Evolutionary conservation across 2,113 vertebrate genomes (phyloP).

Genomic region (Dromaius novaehollandiae): DNA sequence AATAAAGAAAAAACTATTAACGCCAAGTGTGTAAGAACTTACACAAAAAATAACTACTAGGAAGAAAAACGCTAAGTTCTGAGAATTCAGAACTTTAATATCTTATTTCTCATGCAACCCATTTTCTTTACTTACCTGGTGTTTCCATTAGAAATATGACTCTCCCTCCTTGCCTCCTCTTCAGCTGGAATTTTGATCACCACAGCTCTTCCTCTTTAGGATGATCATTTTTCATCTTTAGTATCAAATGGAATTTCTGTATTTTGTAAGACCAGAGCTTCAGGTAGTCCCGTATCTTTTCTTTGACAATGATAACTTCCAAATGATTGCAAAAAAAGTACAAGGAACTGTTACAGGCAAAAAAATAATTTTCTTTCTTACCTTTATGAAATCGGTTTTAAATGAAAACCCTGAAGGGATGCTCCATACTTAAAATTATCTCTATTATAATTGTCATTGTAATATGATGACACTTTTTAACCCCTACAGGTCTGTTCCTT

Average conservation of each 20-base stretch:
- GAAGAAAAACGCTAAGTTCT: not conserved
- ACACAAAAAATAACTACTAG: not conserved
- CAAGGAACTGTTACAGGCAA: not conserved
- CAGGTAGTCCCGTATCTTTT: not conserved
- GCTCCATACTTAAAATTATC: not conserved
- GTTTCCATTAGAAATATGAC: slow-evolving; percentile 49
- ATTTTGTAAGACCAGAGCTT: not conserved
- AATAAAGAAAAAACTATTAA: not conserved
- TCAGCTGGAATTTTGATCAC: slow-evolving; percentile 39
- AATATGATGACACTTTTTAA: not conserved
- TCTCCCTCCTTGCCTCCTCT: not conserved
- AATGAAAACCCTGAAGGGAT: not conserved
- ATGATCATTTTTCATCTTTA: slow-evolving; percentile 15
- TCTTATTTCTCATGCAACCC: not conserved
- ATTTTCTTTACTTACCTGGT: slow-evolving; percentile 14
- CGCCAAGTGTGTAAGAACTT: not conserved
- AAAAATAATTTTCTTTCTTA: not conserved
- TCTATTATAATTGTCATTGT: not conserved
- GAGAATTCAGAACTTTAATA: slow-evolving; percentile 11
- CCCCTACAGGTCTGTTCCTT: not conserved
- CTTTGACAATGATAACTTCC: not conserved
- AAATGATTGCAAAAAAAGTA: not conserved
- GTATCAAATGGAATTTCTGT: slow-evolving; percentile 6
- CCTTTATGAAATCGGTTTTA: not conserved
- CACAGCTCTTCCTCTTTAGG: slow-evolving; percentile 13